Conservation (phyloP, 2,797 vertebrate genomes). For the Phoxinus dragarum region DNA sequence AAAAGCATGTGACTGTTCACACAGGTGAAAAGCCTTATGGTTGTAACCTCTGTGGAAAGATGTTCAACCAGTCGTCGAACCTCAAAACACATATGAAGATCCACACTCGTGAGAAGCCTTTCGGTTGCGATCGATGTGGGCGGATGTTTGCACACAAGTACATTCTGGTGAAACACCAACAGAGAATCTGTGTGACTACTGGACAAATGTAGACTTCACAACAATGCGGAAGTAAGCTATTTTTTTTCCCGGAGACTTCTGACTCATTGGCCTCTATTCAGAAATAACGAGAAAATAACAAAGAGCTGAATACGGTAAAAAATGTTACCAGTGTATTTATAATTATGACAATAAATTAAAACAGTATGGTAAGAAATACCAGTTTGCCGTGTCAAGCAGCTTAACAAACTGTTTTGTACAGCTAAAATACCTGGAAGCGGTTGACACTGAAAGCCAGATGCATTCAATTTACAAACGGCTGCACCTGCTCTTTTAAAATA, state of each 20-base stretch:
- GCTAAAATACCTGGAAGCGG: too few relatives aligned
- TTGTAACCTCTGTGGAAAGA: constrained; percentile 62
- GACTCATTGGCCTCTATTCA: neutral
- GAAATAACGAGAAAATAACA: neutral
- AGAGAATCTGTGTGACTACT: constrained; percentile 53
- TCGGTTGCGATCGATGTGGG: constrained; percentile 58
- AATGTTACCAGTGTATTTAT: neutral
- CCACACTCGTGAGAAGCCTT: constrained; percentile 66
- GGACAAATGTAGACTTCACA: constrained; percentile 17
- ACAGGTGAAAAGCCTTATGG: constrained; percentile 61
- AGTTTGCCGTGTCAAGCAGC: neutral
- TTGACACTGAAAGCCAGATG: too few relatives aligned
- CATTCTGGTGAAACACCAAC: constrained; percentile 62
- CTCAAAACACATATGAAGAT: constrained; percentile 67
- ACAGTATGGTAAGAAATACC: neutral
- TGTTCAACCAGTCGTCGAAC: constrained; percentile 65
- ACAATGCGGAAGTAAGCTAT: neutral
- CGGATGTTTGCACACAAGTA: constrained; percentile 61
- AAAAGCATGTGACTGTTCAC: constrained; percentile 62
- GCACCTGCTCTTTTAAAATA: too few relatives aligned
- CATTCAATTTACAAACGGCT: too few relatives aligned
- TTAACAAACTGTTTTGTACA: too few relatives aligned
- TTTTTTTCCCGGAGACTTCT: neutral
- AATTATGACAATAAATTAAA: neutral
- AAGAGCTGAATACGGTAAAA: neutral